Conservation (phyloP, 1,140 invertebrate species). For the Sycophaga agraensis region DNA sequence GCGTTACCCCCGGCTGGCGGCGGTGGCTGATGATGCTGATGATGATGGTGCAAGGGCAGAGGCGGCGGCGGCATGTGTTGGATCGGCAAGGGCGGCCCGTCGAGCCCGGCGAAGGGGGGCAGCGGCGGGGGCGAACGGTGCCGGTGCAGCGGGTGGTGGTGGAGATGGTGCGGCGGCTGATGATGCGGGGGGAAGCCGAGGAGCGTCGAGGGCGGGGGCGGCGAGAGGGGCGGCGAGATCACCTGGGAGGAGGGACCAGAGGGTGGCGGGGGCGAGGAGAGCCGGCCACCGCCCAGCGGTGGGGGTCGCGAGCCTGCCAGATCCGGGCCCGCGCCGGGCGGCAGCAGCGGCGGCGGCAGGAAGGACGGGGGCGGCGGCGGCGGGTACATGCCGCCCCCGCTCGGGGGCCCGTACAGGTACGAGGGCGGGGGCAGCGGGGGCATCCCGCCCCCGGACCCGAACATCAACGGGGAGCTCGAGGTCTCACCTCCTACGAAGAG, state of each 20-base stretch:
- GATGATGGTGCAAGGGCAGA: constrained; percentile 25
- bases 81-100: constrained; percentile 38
- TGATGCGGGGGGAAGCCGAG: constrained; percentile 2
- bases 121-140: constrained; percentile 40
- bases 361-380: constrained; percentile 44
- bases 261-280: constrained; percentile 65
- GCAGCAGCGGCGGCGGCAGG: constrained; percentile 37
- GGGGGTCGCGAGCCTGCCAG: constrained; percentile 57
- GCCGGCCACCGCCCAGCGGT: constrained; percentile 63
- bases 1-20: constrained; percentile 17
- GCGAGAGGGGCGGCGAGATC: constrained; percentile 45
- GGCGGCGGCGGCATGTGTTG: constrained; percentile 36
- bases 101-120: constrained; percentile 38
- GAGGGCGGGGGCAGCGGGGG: constrained; percentile 50
- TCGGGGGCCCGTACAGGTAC: constrained; percentile 54
- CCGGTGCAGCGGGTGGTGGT: constrained; percentile 12
- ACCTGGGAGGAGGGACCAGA: constrained; percentile 24
- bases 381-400: no score
- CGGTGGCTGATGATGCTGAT: background rate
- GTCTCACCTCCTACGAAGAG: constrained; percentile 54
- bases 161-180: background rate
- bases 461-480: constrained; percentile 58
- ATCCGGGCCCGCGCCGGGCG: constrained; percentile 13
- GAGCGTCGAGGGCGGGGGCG: constrained; percentile 36
- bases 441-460: constrained; percentile 45